Base-by-base conservation (phyloP, 2,888 invertebrate species). In the Periphyllus acericola region DNA sequence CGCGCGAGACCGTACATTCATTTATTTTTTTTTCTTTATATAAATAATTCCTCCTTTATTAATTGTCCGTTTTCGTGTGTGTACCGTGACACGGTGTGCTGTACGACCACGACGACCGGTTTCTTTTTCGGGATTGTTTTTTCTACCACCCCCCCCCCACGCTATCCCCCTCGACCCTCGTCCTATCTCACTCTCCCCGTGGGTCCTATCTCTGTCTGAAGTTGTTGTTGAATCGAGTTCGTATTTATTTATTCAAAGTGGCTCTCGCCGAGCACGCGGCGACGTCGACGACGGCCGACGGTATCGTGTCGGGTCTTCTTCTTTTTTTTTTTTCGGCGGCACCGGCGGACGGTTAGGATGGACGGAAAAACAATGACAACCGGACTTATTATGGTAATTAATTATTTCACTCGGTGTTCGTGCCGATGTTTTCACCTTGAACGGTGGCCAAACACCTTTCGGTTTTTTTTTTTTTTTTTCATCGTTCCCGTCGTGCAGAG, bases 301-400 rank as follows among this genome's bases (percentile, higher is more conserved):
- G 36, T 78, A 78, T 85, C 85, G 85, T 85, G 85, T 85, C 79
- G 46, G 11, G 46, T 71, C 32, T 40, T 46, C 29, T n/a, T 40
- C 71, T 46, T 32, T 21, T 40, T 17, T 68, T 72, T 55, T 71
- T 55, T 55, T 55, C 79, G 71, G 32, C 25, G 14, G 52, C 25
- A 21, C 8, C 14, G n/a, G 40, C 68, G 40, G 55, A 40, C 3
- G 66, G 29, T 14, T 19, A 29, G 55, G 21, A 25, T 21, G 32
- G 72, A 80, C 17, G 52, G 55, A 29, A 72, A 80, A 74, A 87
- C 86, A 80, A 87, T 80, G 86, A 87, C 86, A 81, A 87, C 80
- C 87, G 75, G 87, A 87, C 87, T 87, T 66, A 87, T 81, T 80
- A 46, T 66, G 74, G 40, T 87, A 87, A 87, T 87, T 86, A 86